phyloP scores from a whole-genome alignment of 2,888 invertebrate genomes.

The Acronicta aceris region DNA sequence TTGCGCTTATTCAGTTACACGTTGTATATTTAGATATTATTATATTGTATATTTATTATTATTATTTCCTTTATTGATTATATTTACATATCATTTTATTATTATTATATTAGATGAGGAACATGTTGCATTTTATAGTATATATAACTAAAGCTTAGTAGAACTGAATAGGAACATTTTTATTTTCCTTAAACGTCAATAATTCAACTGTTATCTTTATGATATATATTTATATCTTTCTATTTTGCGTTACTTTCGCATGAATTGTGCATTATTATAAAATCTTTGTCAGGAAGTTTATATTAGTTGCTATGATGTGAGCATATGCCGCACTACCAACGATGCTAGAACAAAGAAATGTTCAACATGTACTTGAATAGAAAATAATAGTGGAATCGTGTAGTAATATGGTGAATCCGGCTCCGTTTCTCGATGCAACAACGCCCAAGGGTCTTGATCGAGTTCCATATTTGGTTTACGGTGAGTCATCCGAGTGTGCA shows the following conservation, averaged over 20 bases:
- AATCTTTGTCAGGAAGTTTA: conserved; percentile 12
- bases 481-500: conserved; percentile 71
- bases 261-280: not conserved
- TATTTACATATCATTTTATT: too few species aligned
- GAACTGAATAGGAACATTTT: too few species aligned
- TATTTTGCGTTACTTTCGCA: not conserved
- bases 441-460: conserved; percentile 63
- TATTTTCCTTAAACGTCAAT: too few species aligned
- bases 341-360: conserved; percentile 33
- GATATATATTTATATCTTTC: too few species aligned
- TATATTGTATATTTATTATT: too few species aligned
- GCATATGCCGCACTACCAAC: conserved; percentile 17
- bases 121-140: too few species aligned
- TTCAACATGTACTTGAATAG: conserved; percentile 32
- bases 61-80: too few species aligned
- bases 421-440: conserved; percentile 61
- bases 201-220: too few species aligned
- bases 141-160: too few species aligned
- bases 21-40: too few species aligned
- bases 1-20: too few species aligned
- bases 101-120: too few species aligned
- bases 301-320: conserved; percentile 11
- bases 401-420: conserved; percentile 60
- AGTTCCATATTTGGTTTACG: conserved; percentile 73
- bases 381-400: conserved; percentile 44